These are phyloP conservation scores for Gordius sp. DNA, from an alignment of 2,888 invertebrate genomes.

Conservation along the genomic window DNA sequence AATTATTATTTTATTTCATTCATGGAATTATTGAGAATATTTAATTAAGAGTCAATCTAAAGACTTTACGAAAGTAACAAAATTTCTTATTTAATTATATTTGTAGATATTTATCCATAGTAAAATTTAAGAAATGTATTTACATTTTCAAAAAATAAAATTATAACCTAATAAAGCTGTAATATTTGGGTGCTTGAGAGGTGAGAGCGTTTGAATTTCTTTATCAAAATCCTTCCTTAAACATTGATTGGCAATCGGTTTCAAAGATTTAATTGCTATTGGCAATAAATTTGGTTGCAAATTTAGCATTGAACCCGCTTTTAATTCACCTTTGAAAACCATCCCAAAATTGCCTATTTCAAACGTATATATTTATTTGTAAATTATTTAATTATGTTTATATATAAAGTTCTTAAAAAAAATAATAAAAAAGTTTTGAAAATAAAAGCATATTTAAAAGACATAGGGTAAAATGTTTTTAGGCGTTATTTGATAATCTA, in stretches of 20 bases:
- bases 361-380: no score
- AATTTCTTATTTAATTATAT: no score
- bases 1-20: neutral
- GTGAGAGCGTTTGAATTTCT: neutral
- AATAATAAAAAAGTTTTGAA: neutral
- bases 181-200: slow-evolving; percentile 5
- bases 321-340: slow-evolving; percentile 1
- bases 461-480: no score
- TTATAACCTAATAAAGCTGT: neutral
- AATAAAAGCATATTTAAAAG: no score
- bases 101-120: no score
- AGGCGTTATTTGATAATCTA: no score
- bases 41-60: no score
- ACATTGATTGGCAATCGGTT: neutral
- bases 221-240: slow-evolving; percentile 1
- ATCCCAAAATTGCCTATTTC: neutral
- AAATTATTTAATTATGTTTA: neutral
- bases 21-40: no score
- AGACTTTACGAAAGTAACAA: no score
- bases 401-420: neutral
- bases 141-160: neutral
- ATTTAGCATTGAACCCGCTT: neutral
- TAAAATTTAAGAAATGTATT: no score
- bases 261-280: neutral
- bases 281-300: neutral